These are phyloP conservation scores for Drosophila recens DNA, from an alignment of 2,888 invertebrate genomes.

Conservation along the genomic window DNA sequence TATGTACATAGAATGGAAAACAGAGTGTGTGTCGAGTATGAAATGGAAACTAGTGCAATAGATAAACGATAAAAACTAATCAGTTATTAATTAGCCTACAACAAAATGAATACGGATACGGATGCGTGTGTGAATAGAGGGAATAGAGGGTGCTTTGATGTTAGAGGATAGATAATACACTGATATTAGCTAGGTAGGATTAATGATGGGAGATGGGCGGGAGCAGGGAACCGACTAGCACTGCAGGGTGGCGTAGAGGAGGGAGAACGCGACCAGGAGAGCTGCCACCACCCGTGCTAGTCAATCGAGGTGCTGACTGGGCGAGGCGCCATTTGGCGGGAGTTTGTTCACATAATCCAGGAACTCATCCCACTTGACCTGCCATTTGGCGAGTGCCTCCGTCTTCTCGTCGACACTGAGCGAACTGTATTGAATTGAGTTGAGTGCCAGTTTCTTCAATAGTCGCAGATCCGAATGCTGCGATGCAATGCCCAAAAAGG, in stretches of 20 bases:
- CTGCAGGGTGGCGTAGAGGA: constrained; percentile 41
- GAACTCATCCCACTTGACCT: constrained; percentile 87
- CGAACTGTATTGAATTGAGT: constrained; percentile 90
- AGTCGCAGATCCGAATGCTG: constrained; percentile 89
- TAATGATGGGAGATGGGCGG: neutral
- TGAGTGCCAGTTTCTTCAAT: constrained; percentile 90
- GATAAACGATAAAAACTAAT: constrained; percentile 49
- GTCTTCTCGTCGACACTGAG: constrained; percentile 86
- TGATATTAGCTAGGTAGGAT: constrained; percentile 18
- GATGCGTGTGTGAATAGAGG: constrained; percentile 14
- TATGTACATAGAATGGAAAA: constrained; percentile 30
- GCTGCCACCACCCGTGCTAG: constrained; percentile 80
- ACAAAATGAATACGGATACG: constrained; percentile 10
- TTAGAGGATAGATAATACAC: constrained; percentile 16
- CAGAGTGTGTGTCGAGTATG: constrained; percentile 16
- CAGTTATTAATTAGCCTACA: constrained; percentile 65
- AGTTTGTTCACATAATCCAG: constrained; percentile 82
- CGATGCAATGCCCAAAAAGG: constrained; percentile 91
- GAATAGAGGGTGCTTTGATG: constrained; percentile 5
- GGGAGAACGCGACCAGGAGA: constrained; percentile 46
- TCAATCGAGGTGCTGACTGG: constrained; percentile 74
- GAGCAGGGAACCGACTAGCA: constrained; percentile 52
- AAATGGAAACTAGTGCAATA: constrained; percentile 31
- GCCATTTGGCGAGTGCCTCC: constrained; percentile 86
- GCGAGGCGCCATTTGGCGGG: constrained; percentile 8